phyloP scores from a whole-genome alignment of 2,888 invertebrate species.

The Trichogramma dendrolimi region DNA sequence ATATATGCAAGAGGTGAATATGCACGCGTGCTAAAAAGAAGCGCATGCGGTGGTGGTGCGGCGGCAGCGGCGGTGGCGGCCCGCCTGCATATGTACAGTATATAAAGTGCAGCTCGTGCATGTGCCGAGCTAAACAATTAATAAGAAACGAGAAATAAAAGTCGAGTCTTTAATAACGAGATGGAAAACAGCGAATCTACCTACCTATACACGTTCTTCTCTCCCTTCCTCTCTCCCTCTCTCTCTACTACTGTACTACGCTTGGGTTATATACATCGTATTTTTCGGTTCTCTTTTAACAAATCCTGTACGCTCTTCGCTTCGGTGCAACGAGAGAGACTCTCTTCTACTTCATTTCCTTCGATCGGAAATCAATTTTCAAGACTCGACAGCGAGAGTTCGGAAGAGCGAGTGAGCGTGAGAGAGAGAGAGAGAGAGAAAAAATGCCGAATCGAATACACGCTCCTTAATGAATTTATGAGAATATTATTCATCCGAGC shows the following conservation, averaged over 20 bases:
- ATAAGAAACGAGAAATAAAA: too few relatives aligned
- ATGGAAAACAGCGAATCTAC: too few relatives aligned
- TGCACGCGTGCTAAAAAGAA: slow-evolving; percentile 3
- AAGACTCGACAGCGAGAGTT: slow-evolving; percentile 12
- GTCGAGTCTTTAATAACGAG: too few relatives aligned
- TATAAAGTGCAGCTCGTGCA: too few relatives aligned
- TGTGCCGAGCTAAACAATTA: too few relatives aligned
- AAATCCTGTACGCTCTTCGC: slow-evolving; percentile 1
- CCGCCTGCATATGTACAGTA: too few relatives aligned
- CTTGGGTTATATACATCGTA: too few relatives aligned
- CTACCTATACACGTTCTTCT: neutral
- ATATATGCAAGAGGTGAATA: neutral
- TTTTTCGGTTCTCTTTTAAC: slow-evolving; percentile 6
- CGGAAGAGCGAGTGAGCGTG: neutral
- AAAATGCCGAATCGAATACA: slow-evolving; percentile 17
- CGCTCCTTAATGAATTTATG: slow-evolving; percentile 17
- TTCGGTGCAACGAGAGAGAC: neutral
- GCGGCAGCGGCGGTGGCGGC: too few relatives aligned
- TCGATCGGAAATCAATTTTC: slow-evolving; percentile 26
- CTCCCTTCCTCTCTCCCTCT: slow-evolving; percentile 3
- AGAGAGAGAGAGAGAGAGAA: neutral
- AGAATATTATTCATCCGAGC: slow-evolving; percentile 21
- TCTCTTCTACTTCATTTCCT: slow-evolving; percentile 21
- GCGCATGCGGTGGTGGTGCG: neutral
- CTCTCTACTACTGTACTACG: slow-evolving; percentile 1